Evolutionary conservation across 35 echinoderm and acorn worm species (phyloP).

Genomic region (Anneissia japonica): DNA sequence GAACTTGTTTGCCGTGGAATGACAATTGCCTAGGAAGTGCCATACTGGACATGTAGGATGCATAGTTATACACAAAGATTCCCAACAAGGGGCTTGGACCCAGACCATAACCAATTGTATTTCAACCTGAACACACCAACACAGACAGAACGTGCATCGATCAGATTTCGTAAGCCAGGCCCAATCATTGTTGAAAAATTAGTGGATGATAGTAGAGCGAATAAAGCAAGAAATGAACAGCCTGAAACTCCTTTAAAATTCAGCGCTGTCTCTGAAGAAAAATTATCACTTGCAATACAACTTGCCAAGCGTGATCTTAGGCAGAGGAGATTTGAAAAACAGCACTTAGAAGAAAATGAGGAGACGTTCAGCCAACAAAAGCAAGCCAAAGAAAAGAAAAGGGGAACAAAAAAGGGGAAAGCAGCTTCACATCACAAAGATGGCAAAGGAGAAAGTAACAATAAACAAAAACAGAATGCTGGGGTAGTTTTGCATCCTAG

Average conservation of each 20-base stretch:
- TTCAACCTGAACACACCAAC: conserved; percentile 62
- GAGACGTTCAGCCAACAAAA: background rate
- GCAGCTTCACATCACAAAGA: background rate
- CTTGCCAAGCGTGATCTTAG: conserved; percentile 65
- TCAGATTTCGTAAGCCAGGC: conserved; percentile 50
- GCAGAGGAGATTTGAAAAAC: conserved; percentile 10
- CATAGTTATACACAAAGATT: background rate
- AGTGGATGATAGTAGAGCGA: background rate
- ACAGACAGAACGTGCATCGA: conserved; percentile 24
- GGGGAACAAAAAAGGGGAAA: conserved; percentile 31
- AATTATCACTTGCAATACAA: conserved; percentile 56
- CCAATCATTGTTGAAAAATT: conserved; percentile 68
- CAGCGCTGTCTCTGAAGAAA: conserved; percentile 50
- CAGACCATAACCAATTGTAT: conserved; percentile 50
- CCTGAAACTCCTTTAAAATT: conserved; percentile 25
- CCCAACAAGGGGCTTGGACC: background rate
- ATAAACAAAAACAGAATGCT: background rate
- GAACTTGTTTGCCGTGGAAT: background rate
- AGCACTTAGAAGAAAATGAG: background rate
- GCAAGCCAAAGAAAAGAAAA: conserved; percentile 10
- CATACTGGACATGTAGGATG: background rate
- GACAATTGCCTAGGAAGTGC: no score
- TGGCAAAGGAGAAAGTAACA: conserved; percentile 7
- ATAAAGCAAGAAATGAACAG: background rate
- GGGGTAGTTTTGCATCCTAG: background rate